Evolutionary conservation across 1,140 invertebrate species (phyloP), one percentile per base, ranked within the genome.

Genomic region (Scaptodrosophila lebanonensis): DNA sequence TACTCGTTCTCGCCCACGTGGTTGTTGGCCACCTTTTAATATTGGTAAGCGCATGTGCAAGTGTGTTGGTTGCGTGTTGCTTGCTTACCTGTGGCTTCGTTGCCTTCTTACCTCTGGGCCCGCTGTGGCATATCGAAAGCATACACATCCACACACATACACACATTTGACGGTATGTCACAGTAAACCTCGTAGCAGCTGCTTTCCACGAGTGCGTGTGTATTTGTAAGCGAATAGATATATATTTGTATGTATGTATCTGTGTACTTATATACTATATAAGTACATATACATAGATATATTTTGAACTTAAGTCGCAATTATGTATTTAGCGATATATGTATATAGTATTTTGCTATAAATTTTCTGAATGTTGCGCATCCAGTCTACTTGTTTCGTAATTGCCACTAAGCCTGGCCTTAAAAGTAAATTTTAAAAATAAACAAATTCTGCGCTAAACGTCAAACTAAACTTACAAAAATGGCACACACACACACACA

Each of bases 241-340:
- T n/a, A n/a, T n/a, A n/a, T 17, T 32, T 29, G 13, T 36, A 32
- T 66, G 52, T 63, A 65, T 53, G 44, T 65, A 43, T 44, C 25
- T 40, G 25, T 59, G 49, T 49, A 25, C 52, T 27, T 54, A 29
- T 53, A 32, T 22, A 35, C 29, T 35, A 15, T 56, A 25, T 30
- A 15, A 25, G 16, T 32, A 27, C 38, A 48, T 56, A 65, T 47
- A 73, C 75, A 68, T 68, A 79, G 64, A 79, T 77, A 68, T 61
- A 66, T 69, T 73, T 66, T 43, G 40, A 69, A 62, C 39, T 64
- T 51, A 53, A 62, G 60, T 82, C 75, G 65, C 75, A 77, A 82
- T 66, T 79, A 73, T 73, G 22, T 25, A 25, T 25, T 25, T 25
- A n/a, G n/a, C n/a, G n/a, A n/a, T n/a, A n/a, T n/a, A n/a, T n/a